phyloP scores from a whole-genome alignment of 2,888 invertebrate species.

The Pyrocoelia pectoralis region DNA sequence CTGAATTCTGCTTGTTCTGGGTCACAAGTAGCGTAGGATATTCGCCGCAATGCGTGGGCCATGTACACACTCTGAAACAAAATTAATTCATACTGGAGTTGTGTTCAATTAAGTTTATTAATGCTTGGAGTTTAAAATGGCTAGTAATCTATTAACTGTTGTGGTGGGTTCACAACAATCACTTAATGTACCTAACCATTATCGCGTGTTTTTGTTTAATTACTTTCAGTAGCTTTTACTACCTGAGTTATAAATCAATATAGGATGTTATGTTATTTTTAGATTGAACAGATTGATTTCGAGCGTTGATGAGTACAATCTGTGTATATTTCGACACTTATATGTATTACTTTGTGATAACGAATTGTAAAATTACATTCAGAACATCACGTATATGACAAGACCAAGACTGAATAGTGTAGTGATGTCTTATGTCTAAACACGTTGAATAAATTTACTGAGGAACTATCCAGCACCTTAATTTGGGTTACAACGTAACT shows the following conservation, averaged over 20 bases:
- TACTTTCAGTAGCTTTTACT: conserved; percentile 2
- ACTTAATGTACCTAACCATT: neutral
- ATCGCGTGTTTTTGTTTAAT: conserved; percentile 8
- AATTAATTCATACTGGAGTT: conserved; percentile 24
- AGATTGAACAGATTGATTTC: neutral
- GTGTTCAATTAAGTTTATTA: conserved; percentile 21
- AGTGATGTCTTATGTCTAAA: no score
- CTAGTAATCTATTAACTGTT: conserved; percentile 16
- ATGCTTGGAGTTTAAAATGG: conserved; percentile 16
- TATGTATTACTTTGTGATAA: no score
- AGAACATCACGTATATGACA: no score
- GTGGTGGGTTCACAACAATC: conserved; percentile 3
- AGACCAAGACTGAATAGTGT: no score
- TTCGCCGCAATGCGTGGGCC: conserved; percentile 83
- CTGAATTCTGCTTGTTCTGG: conserved; percentile 81
- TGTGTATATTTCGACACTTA: no score
- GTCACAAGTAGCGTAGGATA: conserved; percentile 88
- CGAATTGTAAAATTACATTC: no score
- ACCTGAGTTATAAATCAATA: neutral
- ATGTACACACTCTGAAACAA: conserved; percentile 77
- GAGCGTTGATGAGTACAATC: neutral
- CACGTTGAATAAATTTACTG: no score
- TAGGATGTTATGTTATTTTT: neutral
- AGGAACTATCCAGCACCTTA: no score
- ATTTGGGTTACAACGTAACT: no score